Base-by-base conservation (phyloP, 2,888 invertebrate species). In the Euplexia lucipara region DNA sequence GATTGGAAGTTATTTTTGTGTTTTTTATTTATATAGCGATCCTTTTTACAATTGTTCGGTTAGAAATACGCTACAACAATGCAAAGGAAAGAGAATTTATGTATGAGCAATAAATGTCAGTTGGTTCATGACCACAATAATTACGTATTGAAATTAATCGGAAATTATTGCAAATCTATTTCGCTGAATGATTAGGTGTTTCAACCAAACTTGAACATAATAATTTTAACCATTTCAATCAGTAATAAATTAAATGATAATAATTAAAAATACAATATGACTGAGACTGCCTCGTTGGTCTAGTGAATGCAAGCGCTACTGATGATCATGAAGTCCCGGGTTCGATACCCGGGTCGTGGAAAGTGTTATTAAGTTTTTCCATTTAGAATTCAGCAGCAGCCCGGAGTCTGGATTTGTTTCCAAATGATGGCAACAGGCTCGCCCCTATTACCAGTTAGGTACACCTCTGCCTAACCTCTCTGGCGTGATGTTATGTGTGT, bases 1-100 rank as follows among this genome's bases (percentile, higher is more conserved):
- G 26, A 26, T 5, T 26, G 26, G 22, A 0, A 10, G 39, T 14
- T 66, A 52, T 66, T 66, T 56, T 37, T 45, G 5, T 41, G 47
- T 20, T 32, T 56, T 34, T 45, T 49, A 32, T 48, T 44, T 56
- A n/a, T 41, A 44, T 16, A 10, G 9, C 32, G 12, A 14, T 32
- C 3, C 5, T 14, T 8, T 52, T 10, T 18, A 42, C 8, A 48
- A 48, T 49, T 16, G 20, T 16, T 41, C 10, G 16, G 9, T 20
- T 18, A 18, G 10, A 10, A 18, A 14, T 26, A 12, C 7, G 8
- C 42, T 9, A 12, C 16, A 30, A 44, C 20, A 49, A 49, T 61
- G 41, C n/a, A 26, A 41, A n/a, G 10, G 1, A 49, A 62, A 42
- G 14, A 8, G 8, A 14, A 20, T n/a, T n/a, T 22, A 22, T 14